Evolutionary conservation across 2,888 invertebrate genomes (phyloP).

Genomic region (Saturnia japonica): DNA sequence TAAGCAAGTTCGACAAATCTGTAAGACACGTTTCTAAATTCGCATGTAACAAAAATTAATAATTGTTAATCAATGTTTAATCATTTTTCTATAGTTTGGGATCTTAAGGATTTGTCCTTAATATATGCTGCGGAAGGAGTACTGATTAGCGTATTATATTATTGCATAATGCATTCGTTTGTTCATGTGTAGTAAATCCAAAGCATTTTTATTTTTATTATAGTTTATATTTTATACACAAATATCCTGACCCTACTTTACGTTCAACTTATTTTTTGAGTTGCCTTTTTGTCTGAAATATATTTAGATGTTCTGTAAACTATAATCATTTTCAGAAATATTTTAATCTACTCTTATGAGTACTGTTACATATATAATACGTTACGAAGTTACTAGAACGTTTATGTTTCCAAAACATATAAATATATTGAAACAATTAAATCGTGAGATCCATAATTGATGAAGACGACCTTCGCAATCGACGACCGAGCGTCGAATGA

Average conservation of each 20-base stretch:
- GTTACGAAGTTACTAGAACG: background rate
- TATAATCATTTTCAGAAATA: background rate
- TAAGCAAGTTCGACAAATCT: background rate
- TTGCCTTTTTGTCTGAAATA: background rate
- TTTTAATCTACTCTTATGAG: background rate
- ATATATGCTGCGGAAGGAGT: too few relatives aligned
- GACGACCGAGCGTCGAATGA: conserved; percentile 35
- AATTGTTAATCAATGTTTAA: background rate
- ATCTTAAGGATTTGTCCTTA: too few relatives aligned
- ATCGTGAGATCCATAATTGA: background rate
- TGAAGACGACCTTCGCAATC: conserved; percentile 29
- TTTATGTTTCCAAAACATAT: background rate
- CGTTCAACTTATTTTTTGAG: background rate
- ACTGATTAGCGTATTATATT: too few relatives aligned
- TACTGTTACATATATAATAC: background rate
- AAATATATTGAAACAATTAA: background rate
- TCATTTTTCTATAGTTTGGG: background rate
- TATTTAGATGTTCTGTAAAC: background rate
- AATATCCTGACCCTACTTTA: background rate
- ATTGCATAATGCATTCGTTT: background rate
- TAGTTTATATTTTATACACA: background rate
- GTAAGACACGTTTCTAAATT: background rate
- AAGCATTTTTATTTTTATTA: background rate
- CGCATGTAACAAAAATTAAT: background rate
- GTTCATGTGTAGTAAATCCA: background rate